Conservation (phyloP, 2,113 vertebrate genomes). For the Grallaria varia region DNA sequence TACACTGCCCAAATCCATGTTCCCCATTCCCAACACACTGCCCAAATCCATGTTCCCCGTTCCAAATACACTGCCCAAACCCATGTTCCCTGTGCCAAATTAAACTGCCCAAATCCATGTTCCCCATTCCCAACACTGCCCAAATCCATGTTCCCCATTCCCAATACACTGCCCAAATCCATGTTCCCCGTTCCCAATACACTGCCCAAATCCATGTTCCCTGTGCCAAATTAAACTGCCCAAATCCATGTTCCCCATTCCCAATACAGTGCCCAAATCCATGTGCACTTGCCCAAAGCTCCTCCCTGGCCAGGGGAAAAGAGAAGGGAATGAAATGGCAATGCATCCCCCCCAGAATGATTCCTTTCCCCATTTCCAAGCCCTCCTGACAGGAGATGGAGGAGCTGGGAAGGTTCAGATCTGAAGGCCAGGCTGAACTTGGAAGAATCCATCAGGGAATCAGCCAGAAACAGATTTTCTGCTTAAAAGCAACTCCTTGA, state of each 20-base stretch:
- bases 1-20: too few relatives aligned
- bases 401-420: not conserved
- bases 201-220: not conserved
- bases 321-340: not conserved
- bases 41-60: not conserved
- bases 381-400: rapidly evolving
- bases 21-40: too few relatives aligned
- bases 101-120: not conserved
- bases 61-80: not conserved
- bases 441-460: not conserved
- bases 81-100: not conserved
- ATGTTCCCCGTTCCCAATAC: not conserved
- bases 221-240: too few relatives aligned
- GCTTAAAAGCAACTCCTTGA: not conserved
- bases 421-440: not conserved
- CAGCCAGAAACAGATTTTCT: not conserved
- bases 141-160: not conserved
- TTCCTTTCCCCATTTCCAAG: not conserved
- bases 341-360: not conserved
- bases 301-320: not conserved
- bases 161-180: not conserved
- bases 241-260: not conserved
- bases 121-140: not conserved
- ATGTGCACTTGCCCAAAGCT: not conserved
- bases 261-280: not conserved